phyloP scores from a whole-genome alignment of 2,888 invertebrate genomes.

The Amorpha juglandis region DNA sequence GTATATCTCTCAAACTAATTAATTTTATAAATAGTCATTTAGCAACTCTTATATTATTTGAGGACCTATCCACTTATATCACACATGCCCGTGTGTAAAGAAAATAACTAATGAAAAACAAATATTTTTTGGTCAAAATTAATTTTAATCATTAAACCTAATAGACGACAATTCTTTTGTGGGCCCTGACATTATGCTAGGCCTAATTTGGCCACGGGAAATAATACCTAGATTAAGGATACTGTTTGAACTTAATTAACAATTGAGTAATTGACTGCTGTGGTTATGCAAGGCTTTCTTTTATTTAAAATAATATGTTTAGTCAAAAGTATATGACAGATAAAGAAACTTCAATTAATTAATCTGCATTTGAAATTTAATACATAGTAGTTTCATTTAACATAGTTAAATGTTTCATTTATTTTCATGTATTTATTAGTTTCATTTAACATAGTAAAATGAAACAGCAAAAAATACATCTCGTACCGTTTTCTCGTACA shows the following conservation, averaged over 20 bases:
- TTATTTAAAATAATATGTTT: background rate
- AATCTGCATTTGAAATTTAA: too few relatives aligned
- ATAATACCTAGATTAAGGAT: background rate
- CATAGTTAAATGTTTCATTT: too few relatives aligned
- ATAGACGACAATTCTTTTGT: background rate
- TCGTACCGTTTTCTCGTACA: background rate
- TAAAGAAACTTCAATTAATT: too few relatives aligned
- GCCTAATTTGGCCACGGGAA: constrained; percentile 4
- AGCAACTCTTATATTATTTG: too few relatives aligned
- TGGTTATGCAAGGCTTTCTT: background rate
- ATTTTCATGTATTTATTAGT: too few relatives aligned
- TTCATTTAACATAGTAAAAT: background rate
- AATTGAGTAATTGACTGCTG: background rate
- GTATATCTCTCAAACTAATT: too few relatives aligned
- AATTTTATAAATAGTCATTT: too few relatives aligned
- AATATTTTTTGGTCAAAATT: background rate
- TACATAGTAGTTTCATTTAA: too few relatives aligned
- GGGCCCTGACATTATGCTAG: background rate
- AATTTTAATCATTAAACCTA: constrained; percentile 1
- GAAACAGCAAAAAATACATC: background rate
- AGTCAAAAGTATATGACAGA: too few relatives aligned
- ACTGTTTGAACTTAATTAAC: constrained; percentile 1
- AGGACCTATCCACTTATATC: too few relatives aligned
- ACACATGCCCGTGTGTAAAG: too few relatives aligned
- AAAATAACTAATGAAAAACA: background rate